Conservation (phyloP, 2,888 invertebrate species). For the Lacanobia oleracea region DNA sequence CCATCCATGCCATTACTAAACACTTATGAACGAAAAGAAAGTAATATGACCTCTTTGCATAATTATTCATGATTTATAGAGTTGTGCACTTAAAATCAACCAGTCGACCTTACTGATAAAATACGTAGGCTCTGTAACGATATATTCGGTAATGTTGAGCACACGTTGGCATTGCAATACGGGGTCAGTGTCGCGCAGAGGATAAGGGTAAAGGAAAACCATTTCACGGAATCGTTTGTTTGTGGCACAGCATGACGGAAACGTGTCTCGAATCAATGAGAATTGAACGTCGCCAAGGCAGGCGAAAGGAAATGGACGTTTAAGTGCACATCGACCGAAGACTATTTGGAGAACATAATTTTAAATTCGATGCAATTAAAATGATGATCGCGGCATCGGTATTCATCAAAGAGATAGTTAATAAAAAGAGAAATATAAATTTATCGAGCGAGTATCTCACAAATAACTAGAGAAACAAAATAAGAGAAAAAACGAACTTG, state of each 20-base stretch:
- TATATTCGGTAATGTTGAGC: constrained; percentile 69
- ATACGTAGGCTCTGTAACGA: constrained; percentile 66
- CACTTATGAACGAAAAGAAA: constrained; percentile 48
- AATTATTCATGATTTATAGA: constrained; percentile 65
- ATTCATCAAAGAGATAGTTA: constrained; percentile 14
- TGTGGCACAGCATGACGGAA: constrained; percentile 69
- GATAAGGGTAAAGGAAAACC: constrained; percentile 77
- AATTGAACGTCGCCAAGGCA: constrained; percentile 67
- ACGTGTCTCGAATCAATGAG: constrained; percentile 69
- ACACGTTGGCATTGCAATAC: constrained; percentile 80
- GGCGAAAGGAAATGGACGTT: constrained; percentile 50
- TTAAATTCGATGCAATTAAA: constrained; percentile 36
- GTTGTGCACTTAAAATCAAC: constrained; percentile 59
- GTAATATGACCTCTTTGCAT: constrained; percentile 69
- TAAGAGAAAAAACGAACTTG: constrained; percentile 79
- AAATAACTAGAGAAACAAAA: constrained; percentile 63
- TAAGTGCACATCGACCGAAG: constrained; percentile 35
- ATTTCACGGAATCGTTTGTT: constrained; percentile 77
- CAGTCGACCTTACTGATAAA: constrained; percentile 76
- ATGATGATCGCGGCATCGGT: constrained; percentile 16
- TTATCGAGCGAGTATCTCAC: constrained; percentile 31
- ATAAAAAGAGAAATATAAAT: constrained; percentile 17
- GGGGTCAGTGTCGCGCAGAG: constrained; percentile 82
- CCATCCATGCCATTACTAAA: constrained; percentile 29
- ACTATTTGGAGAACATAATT: constrained; percentile 36